Conservation (phyloP, 53 echinoderm and acorn worm genomes). For the Astropecten irregularis region DNA sequence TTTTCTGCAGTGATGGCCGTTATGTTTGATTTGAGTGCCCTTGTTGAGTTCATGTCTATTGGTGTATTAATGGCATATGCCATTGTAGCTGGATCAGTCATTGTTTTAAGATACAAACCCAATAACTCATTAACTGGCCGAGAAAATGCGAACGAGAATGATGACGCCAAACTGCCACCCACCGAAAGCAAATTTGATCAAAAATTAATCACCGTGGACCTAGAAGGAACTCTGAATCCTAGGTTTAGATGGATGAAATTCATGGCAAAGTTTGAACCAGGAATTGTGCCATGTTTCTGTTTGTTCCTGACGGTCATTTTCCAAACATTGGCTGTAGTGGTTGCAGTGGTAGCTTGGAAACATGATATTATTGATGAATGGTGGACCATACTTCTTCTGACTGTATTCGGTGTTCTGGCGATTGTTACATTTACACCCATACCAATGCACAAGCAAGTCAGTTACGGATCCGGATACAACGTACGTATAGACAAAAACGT, state of each 20-base stretch:
- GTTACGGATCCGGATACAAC: constrained; percentile 25
- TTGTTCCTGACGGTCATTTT: constrained; percentile 47
- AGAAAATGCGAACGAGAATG: not conserved
- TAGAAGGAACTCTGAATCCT: constrained; percentile 1
- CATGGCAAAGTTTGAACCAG: constrained; percentile 42
- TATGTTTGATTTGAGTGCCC: constrained; percentile 59
- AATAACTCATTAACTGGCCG: not conserved
- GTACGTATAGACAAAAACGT: not conserved
- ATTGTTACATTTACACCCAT: constrained; percentile 58
- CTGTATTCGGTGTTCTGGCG: constrained; percentile 10
- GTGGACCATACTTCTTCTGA: constrained; percentile 60
- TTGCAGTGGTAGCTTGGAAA: not conserved
- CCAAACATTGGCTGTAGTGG: constrained; percentile 27
- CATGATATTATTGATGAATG: constrained; percentile 18
- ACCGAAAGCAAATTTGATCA: not conserved
- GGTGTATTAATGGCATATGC: constrained; percentile 70
- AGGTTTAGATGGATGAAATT: constrained; percentile 9
- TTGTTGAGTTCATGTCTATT: constrained; percentile 74
- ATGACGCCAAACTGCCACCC: not conserved
- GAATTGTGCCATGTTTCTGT: constrained; percentile 57
- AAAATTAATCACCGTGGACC: not conserved
- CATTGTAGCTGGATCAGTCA: constrained; percentile 66
- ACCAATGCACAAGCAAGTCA: constrained; percentile 73
- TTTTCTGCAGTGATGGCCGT: constrained; percentile 53
- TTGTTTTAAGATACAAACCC: constrained; percentile 69